phyloP scores from a whole-genome alignment of 2,888 invertebrate species.

The Heliconius aoede region DNA sequence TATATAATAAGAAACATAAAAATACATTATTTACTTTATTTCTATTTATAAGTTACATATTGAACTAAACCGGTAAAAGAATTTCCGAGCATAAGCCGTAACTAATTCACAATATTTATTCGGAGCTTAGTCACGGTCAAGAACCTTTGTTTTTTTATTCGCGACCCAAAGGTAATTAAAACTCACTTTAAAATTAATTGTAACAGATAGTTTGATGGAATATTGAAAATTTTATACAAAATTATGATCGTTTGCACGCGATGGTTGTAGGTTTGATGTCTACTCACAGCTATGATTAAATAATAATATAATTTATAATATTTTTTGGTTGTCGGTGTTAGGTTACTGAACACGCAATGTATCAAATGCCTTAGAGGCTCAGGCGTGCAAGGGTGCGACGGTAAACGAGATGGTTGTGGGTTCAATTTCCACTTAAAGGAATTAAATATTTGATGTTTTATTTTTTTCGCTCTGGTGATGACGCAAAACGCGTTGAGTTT shows the following conservation, averaged over 20 bases:
- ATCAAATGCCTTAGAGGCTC: too few species aligned
- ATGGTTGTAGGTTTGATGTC: too few species aligned
- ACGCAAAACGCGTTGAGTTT: too few species aligned
- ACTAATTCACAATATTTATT: conserved; percentile 23
- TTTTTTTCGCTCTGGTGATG: too few species aligned
- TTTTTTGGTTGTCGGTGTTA: too few species aligned
- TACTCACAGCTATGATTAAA: too few species aligned
- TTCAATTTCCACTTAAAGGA: too few species aligned
- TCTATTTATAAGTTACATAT: background rate
- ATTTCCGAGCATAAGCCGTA: conserved; percentile 16
- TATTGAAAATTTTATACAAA: background rate
- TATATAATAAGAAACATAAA: background rate
- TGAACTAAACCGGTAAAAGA: conserved; percentile 10
- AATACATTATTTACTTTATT: background rate
- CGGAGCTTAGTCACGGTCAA: conserved; percentile 21
- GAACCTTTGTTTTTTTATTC: conserved; percentile 25
- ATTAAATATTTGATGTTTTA: too few species aligned
- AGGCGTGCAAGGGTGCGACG: too few species aligned
- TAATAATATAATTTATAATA: too few species aligned
- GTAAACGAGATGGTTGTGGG: too few species aligned
- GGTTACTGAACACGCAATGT: too few species aligned
- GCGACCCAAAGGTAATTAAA: conserved; percentile 23
- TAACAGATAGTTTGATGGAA: background rate
- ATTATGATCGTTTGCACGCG: background rate
- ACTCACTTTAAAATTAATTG: conserved; percentile 4